Conservation (phyloP, 2,888 invertebrate species). For the Phlogophora meticulosa region DNA sequence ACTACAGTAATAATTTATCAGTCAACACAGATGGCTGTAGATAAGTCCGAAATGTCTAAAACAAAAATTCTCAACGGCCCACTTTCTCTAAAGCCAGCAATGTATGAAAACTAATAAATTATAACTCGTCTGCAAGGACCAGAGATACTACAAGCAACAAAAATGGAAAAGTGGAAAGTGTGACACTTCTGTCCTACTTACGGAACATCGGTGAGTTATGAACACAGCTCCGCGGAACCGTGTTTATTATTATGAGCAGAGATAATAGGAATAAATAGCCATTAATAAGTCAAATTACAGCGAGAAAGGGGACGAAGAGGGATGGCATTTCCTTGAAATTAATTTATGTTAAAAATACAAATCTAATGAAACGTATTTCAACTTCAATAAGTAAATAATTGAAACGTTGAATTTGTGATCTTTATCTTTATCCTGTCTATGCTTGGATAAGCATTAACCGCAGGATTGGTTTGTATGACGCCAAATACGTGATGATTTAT, state of each 20-base stretch:
- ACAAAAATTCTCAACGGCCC: slow-evolving; percentile 27
- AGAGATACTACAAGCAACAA: slow-evolving; percentile 59
- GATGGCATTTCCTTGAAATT: slow-evolving; percentile 6
- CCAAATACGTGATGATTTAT: not conserved
- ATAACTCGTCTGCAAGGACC: slow-evolving; percentile 38
- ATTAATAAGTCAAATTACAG: slow-evolving; percentile 52
- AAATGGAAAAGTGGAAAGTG: slow-evolving; percentile 63
- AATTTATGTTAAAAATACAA: slow-evolving; percentile 18
- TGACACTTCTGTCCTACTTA: slow-evolving; percentile 65
- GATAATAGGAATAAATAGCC: slow-evolving; percentile 69
- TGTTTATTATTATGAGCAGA: slow-evolving; percentile 72
- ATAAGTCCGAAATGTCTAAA: slow-evolving; percentile 19
- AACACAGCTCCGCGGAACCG: slow-evolving; percentile 60
- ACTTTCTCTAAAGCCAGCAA: slow-evolving; percentile 12
- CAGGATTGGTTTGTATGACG: not conserved
- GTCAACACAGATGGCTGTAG: not conserved
- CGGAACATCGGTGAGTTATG: slow-evolving; percentile 73
- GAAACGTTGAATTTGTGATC: not conserved
- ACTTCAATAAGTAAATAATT: not conserved
- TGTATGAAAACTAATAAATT: slow-evolving; percentile 50
- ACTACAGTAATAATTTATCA: not conserved
- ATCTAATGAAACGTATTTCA: slow-evolving; percentile 7
- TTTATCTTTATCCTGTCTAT: not conserved
- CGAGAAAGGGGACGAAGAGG: not conserved
- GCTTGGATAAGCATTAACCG: not conserved